These are phyloP conservation scores for Ophion ventricosus DNA, from an alignment of 2,888 invertebrate genomes.

Conservation along the genomic window DNA sequence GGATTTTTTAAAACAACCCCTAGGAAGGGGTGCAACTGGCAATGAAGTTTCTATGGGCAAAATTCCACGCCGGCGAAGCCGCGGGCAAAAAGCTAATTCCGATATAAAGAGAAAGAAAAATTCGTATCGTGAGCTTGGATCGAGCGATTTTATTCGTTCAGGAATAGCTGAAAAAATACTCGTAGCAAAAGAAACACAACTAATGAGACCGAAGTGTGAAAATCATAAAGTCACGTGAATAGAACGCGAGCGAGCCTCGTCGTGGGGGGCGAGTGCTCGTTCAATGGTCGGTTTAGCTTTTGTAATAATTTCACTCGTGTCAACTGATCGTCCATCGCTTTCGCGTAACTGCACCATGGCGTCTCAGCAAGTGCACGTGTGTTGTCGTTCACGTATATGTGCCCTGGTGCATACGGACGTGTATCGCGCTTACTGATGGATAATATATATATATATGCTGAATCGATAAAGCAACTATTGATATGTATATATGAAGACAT, in stretches of 20 bases:
- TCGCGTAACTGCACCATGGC: slow-evolving; percentile 10
- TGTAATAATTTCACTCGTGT: slow-evolving; percentile 38
- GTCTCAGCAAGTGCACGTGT: slow-evolving; percentile 4
- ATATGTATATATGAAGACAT: background rate
- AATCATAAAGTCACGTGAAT: slow-evolving; percentile 24
- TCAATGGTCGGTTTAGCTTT: slow-evolving; percentile 8
- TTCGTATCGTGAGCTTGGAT: too few relatives aligned
- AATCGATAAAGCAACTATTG: slow-evolving; percentile 65
- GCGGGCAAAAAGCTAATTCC: too few relatives aligned
- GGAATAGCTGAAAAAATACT: background rate
- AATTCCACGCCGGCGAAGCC: too few relatives aligned
- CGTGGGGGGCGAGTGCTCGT: background rate
- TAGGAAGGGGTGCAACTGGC: too few relatives aligned
- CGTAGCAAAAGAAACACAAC: background rate
- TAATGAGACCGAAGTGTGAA: slow-evolving; percentile 20
- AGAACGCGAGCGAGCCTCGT: slow-evolving; percentile 9
- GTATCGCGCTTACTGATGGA: slow-evolving; percentile 8
- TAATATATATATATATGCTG: slow-evolving; percentile 63
- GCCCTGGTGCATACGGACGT: background rate
- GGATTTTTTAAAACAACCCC: too few relatives aligned
- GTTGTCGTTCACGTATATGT: background rate
- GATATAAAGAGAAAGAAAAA: background rate
- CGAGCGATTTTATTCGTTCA: background rate
- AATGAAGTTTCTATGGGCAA: too few relatives aligned
- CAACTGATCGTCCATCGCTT: slow-evolving; percentile 35